These are phyloP conservation scores for Ptychochromis oligacanthus DNA, from an alignment of 2,113 vertebrate species.

Conservation along the genomic window DNA sequence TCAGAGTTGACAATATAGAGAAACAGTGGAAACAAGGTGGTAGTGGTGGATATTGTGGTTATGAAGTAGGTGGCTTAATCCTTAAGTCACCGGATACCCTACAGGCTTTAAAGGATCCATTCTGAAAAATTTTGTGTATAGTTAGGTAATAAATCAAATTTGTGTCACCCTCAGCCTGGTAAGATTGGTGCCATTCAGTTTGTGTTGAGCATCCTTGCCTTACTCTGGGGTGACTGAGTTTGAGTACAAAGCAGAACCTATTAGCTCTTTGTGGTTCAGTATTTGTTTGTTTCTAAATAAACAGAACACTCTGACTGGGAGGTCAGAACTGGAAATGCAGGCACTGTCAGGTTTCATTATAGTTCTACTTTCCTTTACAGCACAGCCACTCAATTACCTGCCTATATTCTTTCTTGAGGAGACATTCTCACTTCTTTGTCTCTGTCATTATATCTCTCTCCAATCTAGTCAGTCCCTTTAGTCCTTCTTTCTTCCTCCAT, in stretches of 20 bases:
- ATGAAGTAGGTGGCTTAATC: neutral
- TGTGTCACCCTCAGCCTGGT: neutral
- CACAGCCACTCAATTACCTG: constrained; percentile 25
- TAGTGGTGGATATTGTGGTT: neutral
- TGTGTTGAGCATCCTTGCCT: constrained; percentile 11
- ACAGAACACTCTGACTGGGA: constrained; percentile 56
- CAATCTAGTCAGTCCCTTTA: constrained; percentile 38
- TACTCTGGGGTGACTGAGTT: constrained; percentile 26
- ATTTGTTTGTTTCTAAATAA: constrained; percentile 70
- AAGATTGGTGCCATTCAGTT: constrained; percentile 24
- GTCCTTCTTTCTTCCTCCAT: constrained; percentile 30
- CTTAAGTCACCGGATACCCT: neutral
- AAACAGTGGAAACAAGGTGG: neutral
- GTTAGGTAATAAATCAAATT: neutral
- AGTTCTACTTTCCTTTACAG: constrained; percentile 24
- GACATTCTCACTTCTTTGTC: constrained; percentile 55
- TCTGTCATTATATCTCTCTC: constrained; percentile 38
- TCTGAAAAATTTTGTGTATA: neutral
- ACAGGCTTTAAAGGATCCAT: neutral
- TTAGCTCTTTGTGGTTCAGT: constrained; percentile 55
- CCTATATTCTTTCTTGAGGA: constrained; percentile 28
- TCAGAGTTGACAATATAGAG: neutral
- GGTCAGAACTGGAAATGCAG: constrained; percentile 59
- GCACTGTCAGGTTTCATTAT: constrained; percentile 56
- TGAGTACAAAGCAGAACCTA: constrained; percentile 42